phyloP scores from a whole-genome alignment of 2,113 vertebrate genomes.

The Nyctereutes procyonoides region DNA sequence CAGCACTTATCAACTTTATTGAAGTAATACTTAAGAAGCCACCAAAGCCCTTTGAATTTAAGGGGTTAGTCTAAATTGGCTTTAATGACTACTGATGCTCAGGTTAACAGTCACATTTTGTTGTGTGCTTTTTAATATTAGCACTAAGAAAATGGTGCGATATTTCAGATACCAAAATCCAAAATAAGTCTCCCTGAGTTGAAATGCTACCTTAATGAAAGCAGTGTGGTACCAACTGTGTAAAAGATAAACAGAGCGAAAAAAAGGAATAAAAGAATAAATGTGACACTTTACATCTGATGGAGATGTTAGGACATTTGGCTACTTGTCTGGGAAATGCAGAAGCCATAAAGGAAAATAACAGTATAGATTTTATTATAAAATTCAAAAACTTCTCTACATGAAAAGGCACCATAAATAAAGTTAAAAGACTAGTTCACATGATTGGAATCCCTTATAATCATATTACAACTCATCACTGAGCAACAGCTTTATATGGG shows the following conservation, averaged over 20 bases:
- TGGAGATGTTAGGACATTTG: slow-evolving; percentile 19
- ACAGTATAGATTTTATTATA: neutral
- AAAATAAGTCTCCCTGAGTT: slow-evolving; percentile 45
- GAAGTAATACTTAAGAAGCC: slow-evolving; percentile 32
- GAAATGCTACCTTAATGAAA: slow-evolving; percentile 61
- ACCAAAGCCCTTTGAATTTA: slow-evolving; percentile 55
- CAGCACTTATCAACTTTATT: slow-evolving; percentile 40
- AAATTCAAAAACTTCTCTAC: slow-evolving; percentile 26
- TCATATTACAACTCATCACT: slow-evolving; percentile 2
- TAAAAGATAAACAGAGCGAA: neutral
- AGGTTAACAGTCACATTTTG: slow-evolving; percentile 52
- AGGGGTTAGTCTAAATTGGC: slow-evolving; percentile 29
- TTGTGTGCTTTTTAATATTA: slow-evolving; percentile 15
- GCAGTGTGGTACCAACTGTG: neutral
- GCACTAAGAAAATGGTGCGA: slow-evolving; percentile 31
- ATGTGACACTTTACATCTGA: slow-evolving; percentile 37
- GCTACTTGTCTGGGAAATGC: slow-evolving; percentile 41
- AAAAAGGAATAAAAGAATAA: slow-evolving; percentile 37
- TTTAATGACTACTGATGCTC: slow-evolving; percentile 21
- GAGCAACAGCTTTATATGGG: slow-evolving; percentile 30
- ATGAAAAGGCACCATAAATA: slow-evolving; percentile 47
- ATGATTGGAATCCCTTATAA: slow-evolving; percentile 23
- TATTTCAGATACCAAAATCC: slow-evolving; percentile 42
- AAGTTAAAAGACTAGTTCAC: slow-evolving; percentile 50
- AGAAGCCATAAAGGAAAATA: slow-evolving; percentile 20